Conservation (phyloP, 2,888 invertebrate species). For the Acleris literana region DNA sequence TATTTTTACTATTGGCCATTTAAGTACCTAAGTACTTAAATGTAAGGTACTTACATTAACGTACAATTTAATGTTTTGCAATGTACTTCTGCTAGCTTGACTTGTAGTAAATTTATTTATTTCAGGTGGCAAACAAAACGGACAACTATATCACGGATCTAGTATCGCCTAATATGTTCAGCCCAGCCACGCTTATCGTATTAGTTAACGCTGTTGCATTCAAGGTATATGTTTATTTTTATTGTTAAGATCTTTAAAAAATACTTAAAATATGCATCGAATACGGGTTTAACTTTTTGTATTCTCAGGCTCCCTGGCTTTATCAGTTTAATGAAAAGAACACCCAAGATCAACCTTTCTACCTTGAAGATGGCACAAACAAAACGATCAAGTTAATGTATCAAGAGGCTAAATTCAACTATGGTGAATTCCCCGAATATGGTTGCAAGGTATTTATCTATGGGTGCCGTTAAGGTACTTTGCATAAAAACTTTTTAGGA, state of each 20-base stretch:
- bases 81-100: no score
- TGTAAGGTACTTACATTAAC: neutral
- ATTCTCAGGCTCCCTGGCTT: conserved; percentile 32
- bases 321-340: conserved; percentile 26
- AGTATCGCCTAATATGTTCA: conserved; percentile 45
- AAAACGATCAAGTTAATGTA: conserved; percentile 30
- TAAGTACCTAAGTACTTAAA: no score
- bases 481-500: no score
- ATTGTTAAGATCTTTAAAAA: no score
- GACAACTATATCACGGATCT: conserved; percentile 53
- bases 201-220: conserved; percentile 59
- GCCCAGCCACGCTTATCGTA: conserved; percentile 46
- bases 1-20: no score
- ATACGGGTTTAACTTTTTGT: neutral
- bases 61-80: neutral
- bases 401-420: conserved; percentile 23
- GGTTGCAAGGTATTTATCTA: conserved; percentile 27
- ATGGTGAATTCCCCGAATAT: conserved; percentile 22
- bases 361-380: conserved; percentile 19
- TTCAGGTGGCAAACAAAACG: conserved; percentile 53
- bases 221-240: conserved; percentile 36
- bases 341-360: conserved; percentile 27
- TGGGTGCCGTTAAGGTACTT: no score
- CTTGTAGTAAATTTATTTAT: neutral
- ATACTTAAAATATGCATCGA: no score